phyloP scores from a whole-genome alignment of 2,888 invertebrate species.

The Caenorhabditis panamensis region DNA sequence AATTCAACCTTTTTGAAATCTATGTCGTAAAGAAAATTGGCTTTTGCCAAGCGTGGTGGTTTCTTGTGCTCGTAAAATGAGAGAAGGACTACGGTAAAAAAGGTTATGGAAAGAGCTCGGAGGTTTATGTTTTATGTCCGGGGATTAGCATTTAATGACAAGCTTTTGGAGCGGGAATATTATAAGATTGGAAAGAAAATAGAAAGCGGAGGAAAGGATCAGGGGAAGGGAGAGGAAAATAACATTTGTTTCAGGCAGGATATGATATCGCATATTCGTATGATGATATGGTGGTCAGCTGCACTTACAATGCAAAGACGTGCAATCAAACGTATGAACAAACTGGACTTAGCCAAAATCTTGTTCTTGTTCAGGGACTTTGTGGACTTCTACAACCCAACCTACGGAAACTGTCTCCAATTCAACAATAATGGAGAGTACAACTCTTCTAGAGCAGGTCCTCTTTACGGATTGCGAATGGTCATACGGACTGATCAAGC shows the following conservation, averaged over 20 bases:
- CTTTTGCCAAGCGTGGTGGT: slow-evolving; percentile 3
- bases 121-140: not conserved
- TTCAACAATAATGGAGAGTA: slow-evolving; percentile 63
- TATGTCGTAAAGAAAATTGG: not conserved
- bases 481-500: slow-evolving; percentile 72
- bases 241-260: slow-evolving; percentile 15
- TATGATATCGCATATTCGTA: slow-evolving; percentile 68
- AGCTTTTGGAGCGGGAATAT: not conserved
- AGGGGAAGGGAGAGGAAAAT: not conserved
- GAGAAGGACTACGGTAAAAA: slow-evolving; percentile 6
- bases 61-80: not conserved
- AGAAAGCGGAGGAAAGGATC: not conserved
- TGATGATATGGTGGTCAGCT: slow-evolving; percentile 77
- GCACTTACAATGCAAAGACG: slow-evolving; percentile 77
- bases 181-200: too few species aligned
- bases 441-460: slow-evolving; percentile 79
- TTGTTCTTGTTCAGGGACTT: slow-evolving; percentile 81
- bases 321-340: slow-evolving; percentile 72
- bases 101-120: not conserved
- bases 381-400: slow-evolving; percentile 79
- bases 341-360: not conserved
- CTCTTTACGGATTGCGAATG: slow-evolving; percentile 81
- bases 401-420: slow-evolving; percentile 66
- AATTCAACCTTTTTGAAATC: not conserved
- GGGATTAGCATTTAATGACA: not conserved